A percentile compares a stretch with the other conserved stretches of the same genome.
phyloP scores from a whole-genome alignment of 2,888 invertebrate species.

The Heteropelma amictum region DNA sequence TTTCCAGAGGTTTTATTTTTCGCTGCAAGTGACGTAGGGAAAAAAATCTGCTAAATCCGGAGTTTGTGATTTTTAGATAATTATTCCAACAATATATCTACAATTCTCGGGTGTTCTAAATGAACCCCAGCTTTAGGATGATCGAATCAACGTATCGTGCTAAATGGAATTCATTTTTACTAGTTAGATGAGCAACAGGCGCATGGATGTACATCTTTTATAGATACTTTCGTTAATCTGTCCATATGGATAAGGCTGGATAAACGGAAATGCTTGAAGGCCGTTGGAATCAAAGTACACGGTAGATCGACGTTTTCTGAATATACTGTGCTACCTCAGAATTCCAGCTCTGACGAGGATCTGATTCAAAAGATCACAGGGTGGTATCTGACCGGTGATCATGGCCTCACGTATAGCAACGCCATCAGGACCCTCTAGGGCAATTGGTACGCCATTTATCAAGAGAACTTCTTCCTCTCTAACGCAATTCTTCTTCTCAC shows the following conservation, averaged over 20 bases:
- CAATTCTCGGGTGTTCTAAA: too few species aligned
- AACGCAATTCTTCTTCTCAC: conserved; percentile 85
- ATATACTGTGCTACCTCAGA: conserved; percentile 75
- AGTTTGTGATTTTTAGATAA: too few species aligned
- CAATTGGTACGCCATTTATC: conserved; percentile 85
- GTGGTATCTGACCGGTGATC: conserved; percentile 84
- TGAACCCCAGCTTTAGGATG: too few species aligned
- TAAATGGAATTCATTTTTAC: too few species aligned
- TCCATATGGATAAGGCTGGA: neutral
- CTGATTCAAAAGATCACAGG: conserved; percentile 85
- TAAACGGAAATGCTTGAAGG: neutral
- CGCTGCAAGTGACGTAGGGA: too few species aligned
- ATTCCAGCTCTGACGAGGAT: conserved; percentile 84
- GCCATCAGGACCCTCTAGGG: conserved; percentile 84
- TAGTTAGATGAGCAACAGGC: neutral
- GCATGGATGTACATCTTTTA: neutral
- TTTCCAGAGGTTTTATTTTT: too few species aligned
- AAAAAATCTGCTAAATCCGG: too few species aligned
- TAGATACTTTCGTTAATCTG: neutral
- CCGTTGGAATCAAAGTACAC: neutral
- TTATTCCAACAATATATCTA: too few species aligned
- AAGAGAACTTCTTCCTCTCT: conserved; percentile 85
- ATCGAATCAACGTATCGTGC: too few species aligned
- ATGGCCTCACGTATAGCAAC: conserved; percentile 84
- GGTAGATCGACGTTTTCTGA: neutral